phyloP scores from a whole-genome alignment of 2,888 invertebrate species.

The Tinea pellionella region DNA sequence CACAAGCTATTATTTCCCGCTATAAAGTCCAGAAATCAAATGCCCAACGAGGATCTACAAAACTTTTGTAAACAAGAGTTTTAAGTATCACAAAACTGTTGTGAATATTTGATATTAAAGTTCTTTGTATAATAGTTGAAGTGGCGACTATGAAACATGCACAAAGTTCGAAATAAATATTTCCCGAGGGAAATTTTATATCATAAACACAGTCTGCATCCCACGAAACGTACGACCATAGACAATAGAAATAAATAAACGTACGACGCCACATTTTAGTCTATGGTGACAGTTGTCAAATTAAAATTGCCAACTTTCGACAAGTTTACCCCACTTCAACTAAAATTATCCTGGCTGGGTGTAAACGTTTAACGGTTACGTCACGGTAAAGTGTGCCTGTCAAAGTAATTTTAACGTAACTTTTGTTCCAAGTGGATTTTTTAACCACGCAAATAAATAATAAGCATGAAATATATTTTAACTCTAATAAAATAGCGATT shows the following conservation, averaged over 20 bases:
- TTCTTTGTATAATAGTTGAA: not conserved
- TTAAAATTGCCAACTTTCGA: not conserved
- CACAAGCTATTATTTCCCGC: slow-evolving; percentile 12
- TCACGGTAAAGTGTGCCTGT: too few relatives aligned
- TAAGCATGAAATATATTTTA: too few relatives aligned
- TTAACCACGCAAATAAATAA: too few relatives aligned
- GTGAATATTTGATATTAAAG: not conserved
- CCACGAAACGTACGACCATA: not conserved
- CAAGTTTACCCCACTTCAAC: too few relatives aligned
- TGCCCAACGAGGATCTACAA: not conserved
- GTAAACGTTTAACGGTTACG: too few relatives aligned
- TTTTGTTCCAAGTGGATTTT: too few relatives aligned
- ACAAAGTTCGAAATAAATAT: not conserved
- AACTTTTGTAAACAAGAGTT: not conserved
- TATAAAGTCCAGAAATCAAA: not conserved
- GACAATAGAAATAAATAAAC: too few relatives aligned
- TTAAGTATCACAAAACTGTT: not conserved
- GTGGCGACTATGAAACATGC: not conserved
- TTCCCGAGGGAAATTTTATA: not conserved
- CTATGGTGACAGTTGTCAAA: not conserved
- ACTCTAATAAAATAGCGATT: too few relatives aligned
- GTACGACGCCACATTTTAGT: slow-evolving; percentile 12
- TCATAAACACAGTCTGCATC: slow-evolving; percentile 3
- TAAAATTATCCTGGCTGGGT: too few relatives aligned
- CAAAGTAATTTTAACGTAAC: too few relatives aligned